phyloP scores from a whole-genome alignment of 2,888 invertebrate genomes.

The Tetheella fluctuosa region DNA sequence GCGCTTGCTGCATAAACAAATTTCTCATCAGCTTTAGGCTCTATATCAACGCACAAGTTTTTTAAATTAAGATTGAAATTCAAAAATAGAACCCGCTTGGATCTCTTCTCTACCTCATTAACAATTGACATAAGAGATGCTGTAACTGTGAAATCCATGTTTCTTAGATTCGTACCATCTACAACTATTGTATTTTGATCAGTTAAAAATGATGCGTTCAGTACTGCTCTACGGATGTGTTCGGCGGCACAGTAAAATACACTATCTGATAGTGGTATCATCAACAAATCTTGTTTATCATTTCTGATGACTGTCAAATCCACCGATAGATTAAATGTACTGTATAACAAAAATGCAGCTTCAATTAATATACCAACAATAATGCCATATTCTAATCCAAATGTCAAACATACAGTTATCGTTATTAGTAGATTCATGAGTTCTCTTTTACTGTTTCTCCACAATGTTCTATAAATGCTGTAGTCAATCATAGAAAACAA shows the following conservation, averaged over 20 bases:
- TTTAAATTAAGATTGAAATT: too few species aligned
- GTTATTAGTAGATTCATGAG: constrained; percentile 57
- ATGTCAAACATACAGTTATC: constrained; percentile 51
- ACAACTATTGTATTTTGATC: constrained; percentile 51
- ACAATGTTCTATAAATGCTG: constrained; percentile 85
- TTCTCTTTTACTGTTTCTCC: constrained; percentile 89
- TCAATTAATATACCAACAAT: constrained; percentile 63
- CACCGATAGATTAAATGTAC: constrained; percentile 60
- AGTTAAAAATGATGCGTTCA: constrained; percentile 43
- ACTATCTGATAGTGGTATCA: constrained; percentile 56
- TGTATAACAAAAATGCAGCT: constrained; percentile 62
- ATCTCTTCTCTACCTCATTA: constrained; percentile 62
- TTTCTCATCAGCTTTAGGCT: constrained; percentile 38
- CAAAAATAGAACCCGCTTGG: constrained; percentile 25
- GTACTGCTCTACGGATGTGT: constrained; percentile 54
- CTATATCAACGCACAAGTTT: constrained; percentile 26
- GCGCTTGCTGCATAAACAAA: constrained; percentile 53
- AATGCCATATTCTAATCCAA: constrained; percentile 74
- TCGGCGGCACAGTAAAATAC: constrained; percentile 73
- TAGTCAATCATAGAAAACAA: constrained; percentile 94
- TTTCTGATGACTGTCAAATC: constrained; percentile 43
- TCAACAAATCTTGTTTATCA: constrained; percentile 52
- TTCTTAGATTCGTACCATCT: constrained; percentile 61
- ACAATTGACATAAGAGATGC: constrained; percentile 64
- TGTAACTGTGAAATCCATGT: constrained; percentile 69